Conservation (phyloP, 2,797 vertebrate species). For the Syngnathus rostellatus region DNA sequence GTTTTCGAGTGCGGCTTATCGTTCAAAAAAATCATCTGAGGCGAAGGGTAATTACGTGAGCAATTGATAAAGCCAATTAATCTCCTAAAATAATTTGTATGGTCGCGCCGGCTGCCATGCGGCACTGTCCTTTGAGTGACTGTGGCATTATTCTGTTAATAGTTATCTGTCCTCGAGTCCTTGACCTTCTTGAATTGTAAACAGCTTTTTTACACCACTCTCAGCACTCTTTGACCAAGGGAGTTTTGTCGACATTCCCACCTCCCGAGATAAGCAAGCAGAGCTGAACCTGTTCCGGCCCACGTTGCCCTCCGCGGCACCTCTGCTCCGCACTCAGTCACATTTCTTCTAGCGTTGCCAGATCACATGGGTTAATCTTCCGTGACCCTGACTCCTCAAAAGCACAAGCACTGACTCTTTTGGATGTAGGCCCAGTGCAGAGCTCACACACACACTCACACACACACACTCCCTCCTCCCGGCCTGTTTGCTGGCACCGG, state of each 20-base stretch:
- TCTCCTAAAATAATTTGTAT: slow-evolving; percentile 15
- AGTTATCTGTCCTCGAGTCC: slow-evolving; percentile 94
- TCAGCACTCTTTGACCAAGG: slow-evolving; percentile 81
- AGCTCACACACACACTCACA: slow-evolving; percentile 15
- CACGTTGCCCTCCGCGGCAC: slow-evolving; percentile 92
- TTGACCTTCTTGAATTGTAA: slow-evolving; percentile 91
- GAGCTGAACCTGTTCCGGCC: slow-evolving; percentile 88
- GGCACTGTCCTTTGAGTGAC: slow-evolving; percentile 53
- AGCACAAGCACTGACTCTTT: slow-evolving; percentile 65
- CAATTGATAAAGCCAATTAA: slow-evolving; percentile 8
- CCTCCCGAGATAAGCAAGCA: slow-evolving; percentile 85
- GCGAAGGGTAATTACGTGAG: neutral
- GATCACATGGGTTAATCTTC: slow-evolving; percentile 69
- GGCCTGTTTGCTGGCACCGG: slow-evolving; percentile 55
- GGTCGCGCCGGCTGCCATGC: slow-evolving; percentile 41
- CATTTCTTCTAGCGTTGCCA: slow-evolving; percentile 70
- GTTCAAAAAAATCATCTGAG: too few species aligned
- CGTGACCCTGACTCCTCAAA: slow-evolving; percentile 65
- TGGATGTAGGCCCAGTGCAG: slow-evolving; percentile 54
- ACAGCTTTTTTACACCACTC: slow-evolving; percentile 79
- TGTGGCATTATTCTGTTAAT: slow-evolving; percentile 86
- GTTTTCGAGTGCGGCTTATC: too few species aligned
- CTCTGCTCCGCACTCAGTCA: slow-evolving; percentile 78
- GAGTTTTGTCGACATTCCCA: slow-evolving; percentile 80
- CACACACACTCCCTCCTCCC: neutral